Conservation (phyloP, 53 echinoderm and acorn worm genomes). For the Antedon mediterranea region DNA sequence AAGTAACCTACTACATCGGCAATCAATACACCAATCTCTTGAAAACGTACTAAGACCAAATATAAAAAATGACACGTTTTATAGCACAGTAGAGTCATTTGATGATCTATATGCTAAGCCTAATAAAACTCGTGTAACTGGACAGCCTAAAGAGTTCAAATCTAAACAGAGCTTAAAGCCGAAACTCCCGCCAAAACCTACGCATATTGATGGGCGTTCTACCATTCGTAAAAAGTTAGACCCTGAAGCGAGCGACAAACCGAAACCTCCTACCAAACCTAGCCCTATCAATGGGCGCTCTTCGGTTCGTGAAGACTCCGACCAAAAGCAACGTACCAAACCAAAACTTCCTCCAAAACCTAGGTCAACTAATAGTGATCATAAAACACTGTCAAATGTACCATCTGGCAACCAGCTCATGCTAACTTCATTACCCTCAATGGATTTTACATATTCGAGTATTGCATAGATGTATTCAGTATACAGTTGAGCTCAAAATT, state of each 20-base stretch:
- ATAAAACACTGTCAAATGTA: too few relatives aligned
- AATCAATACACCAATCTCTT: not conserved
- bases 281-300: too few relatives aligned
- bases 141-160: not conserved
- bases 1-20: not conserved
- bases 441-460: not conserved
- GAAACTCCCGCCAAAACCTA: too few relatives aligned
- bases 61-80: not conserved
- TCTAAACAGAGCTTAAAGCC: not conserved
- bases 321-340: not conserved
- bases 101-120: not conserved
- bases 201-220: too few relatives aligned
- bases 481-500: too few relatives aligned
- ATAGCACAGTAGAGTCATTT: not conserved
- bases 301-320: too few relatives aligned
- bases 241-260: too few relatives aligned
- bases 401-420: not conserved
- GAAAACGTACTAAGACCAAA: not conserved
- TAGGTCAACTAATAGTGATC: not conserved
- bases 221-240: too few relatives aligned
- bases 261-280: too few relatives aligned
- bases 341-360: too few relatives aligned
- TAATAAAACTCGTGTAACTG: not conserved
- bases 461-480: not conserved
- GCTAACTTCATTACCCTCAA: not conserved